These are phyloP conservation scores for Mus pahari DNA, from an alignment of 2,113 vertebrate species.

Conservation along the genomic window DNA sequence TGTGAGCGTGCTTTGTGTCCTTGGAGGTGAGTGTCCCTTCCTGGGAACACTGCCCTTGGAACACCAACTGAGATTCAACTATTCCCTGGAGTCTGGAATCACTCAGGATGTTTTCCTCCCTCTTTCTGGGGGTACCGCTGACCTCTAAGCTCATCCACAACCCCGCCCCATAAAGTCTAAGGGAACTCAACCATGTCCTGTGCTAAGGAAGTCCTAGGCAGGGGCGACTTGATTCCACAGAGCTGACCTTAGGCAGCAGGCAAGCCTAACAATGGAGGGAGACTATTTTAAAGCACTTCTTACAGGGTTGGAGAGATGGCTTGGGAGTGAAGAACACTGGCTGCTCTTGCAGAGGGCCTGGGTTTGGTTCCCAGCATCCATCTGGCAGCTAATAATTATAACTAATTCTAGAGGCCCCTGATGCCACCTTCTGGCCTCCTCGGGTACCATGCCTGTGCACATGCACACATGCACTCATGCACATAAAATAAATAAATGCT, in stretches of 20 bases:
- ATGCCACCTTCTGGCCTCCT: not conserved
- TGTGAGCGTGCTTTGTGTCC: not conserved
- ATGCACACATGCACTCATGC: not conserved
- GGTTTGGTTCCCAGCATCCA: not conserved
- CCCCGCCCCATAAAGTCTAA: not conserved
- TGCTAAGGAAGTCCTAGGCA: not conserved
- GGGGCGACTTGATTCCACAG: not conserved
- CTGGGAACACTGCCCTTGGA: constrained; percentile 36
- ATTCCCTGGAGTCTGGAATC: constrained; percentile 16
- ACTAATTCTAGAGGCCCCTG: not conserved
- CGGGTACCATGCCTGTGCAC: not conserved
- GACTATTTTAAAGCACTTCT: not conserved
- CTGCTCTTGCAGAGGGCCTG: not conserved
- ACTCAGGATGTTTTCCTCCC: not conserved
- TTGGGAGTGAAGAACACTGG: not conserved
- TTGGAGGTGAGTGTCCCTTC: not conserved
- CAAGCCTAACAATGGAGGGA: not conserved
- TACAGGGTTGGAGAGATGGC: not conserved
- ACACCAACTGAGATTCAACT: not conserved
- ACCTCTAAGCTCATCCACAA: not conserved
- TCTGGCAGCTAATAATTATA: not conserved
- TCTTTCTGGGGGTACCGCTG: not conserved
- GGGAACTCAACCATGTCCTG: not conserved
- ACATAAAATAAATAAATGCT: not conserved
- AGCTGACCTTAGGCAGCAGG: not conserved